These are phyloP conservation scores for Zonotrichia leucophrys DNA, from an alignment of 2,113 vertebrate species.

Conservation along the genomic window DNA sequence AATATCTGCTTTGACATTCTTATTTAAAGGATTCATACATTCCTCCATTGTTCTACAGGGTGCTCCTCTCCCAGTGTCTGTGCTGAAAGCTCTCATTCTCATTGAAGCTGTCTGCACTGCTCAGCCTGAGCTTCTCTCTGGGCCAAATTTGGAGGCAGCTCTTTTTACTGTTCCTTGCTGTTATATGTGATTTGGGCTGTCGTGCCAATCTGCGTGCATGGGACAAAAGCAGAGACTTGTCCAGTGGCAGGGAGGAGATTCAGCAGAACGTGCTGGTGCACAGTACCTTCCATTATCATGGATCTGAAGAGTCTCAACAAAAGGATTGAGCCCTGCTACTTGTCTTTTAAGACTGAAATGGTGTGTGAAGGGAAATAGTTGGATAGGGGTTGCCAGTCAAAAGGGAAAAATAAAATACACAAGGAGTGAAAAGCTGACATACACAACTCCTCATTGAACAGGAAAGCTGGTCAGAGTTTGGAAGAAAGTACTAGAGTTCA, in stretches of 20 bases:
- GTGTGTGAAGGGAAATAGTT: background rate
- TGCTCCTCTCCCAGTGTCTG: background rate
- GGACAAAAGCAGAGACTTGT: background rate
- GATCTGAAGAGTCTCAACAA: background rate
- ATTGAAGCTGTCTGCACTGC: fast-evolving
- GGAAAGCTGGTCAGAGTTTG: background rate
- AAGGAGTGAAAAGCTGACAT: background rate
- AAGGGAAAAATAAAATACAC: background rate
- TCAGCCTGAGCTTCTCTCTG: background rate
- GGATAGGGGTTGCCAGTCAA: background rate
- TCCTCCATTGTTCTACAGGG: background rate
- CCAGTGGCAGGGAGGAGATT: background rate
- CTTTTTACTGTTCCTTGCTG: background rate
- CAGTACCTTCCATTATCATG: background rate
- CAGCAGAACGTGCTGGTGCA: background rate
- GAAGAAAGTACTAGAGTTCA: background rate
- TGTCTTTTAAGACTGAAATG: background rate
- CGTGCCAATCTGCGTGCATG: background rate
- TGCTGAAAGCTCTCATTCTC: background rate
- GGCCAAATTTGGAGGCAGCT: background rate
- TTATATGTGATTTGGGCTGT: background rate
- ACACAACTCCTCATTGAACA: background rate
- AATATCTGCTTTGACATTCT: background rate
- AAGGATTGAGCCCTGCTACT: background rate
- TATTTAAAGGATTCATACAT: background rate